These are phyloP conservation scores for human DNA, from an alignment of 2,113 vertebrate genomes.

Conservation along the genomic window GRCh38 chr4:104025501-104026000, in stretches of 20 bases:
- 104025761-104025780: not conserved
- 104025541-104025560: not conserved
- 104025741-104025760: not conserved
- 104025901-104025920: not conserved
- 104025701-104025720: not conserved
- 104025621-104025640: not conserved
- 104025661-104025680: not conserved
- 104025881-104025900: not conserved
- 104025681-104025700: not conserved
- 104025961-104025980: not conserved
- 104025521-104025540: not conserved
- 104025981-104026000: not conserved
- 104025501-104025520: slow-evolving; percentile 32
- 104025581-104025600: slow-evolving; percentile 48
- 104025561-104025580: slow-evolving; percentile 35
- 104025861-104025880: not conserved
- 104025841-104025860: not conserved
- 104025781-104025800: not conserved
- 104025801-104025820: not conserved
- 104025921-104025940: not conserved
- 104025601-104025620: not conserved
- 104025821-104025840: not conserved
- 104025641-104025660: not conserved
- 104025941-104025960: not conserved
- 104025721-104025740: not conserved